Base-by-base conservation (phyloP, 2,888 invertebrate species). In the Anthrax anthrax region DNA sequence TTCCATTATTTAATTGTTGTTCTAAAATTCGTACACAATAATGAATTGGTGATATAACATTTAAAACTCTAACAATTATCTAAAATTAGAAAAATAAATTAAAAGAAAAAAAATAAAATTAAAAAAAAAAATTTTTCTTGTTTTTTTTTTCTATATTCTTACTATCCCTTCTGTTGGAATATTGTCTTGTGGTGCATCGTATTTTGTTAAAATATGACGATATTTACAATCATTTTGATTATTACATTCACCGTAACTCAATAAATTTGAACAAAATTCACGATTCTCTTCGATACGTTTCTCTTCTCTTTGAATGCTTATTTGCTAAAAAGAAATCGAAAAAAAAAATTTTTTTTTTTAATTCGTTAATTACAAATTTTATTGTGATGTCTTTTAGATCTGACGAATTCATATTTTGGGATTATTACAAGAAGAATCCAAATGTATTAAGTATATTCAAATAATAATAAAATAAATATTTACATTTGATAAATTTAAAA, bases 191-290 rank as follows among this genome's bases (percentile, higher is more conserved):
- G 73, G 70, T 45, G 72, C 70, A 52, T 79, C 74, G 18, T 68
- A 66, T 8, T 72, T 63, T 48, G 74, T 66, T 13, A 84, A 62
- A 6, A 76, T 65, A 61, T 88, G 87, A 29, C 86, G 72, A 42
- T 72, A 69, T 17, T 60, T 52, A 55, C 85, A 85, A 39, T 69
- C 65, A 57, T 69, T 68, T 42, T 63, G 62, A 51, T 75, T 70
- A 3, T 70, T 67, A 58, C 86, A 87, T 46, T 69, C 66, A 6
- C 86, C 85, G 53, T 81, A 75, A 27, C 76, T 67, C 49, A 83
- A 72, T 4, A 84, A 56, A 47, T 67, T 72, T 17, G 72, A 66
- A 57, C 86, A 62, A 42, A 61, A 52, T 1, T 49, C 40, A 2
- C 51, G 42, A 19, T 53, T 55, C 12, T 55, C 50, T 1, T 39